phyloP scores from a whole-genome alignment of 2,888 invertebrate species.

The Andrena camellia region DNA sequence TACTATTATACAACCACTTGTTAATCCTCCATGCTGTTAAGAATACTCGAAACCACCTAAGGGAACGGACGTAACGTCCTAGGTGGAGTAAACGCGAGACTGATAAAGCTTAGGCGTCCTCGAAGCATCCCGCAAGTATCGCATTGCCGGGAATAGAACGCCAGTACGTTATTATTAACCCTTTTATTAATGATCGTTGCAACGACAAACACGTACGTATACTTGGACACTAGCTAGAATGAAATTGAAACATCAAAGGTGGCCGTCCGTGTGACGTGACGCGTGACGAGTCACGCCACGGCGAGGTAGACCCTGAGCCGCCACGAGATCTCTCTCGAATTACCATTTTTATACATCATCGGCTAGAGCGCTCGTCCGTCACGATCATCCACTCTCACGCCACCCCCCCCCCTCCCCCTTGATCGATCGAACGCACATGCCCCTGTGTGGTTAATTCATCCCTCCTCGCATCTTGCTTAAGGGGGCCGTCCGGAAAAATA shows the following conservation, averaged over 20 bases:
- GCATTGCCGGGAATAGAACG: slow-evolving; percentile 29
- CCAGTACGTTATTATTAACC: slow-evolving; percentile 26
- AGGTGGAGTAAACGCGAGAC: slow-evolving; percentile 1
- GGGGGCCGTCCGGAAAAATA: too few relatives aligned
- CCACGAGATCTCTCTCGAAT: not conserved
- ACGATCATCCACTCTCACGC: not conserved
- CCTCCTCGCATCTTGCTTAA: not conserved
- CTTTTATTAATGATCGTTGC: slow-evolving; percentile 42
- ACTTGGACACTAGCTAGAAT: not conserved
- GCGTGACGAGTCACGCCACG: not conserved
- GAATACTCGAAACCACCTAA: too few relatives aligned
- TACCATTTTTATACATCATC: not conserved
- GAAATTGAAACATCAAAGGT: not conserved
- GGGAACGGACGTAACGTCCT: not conserved
- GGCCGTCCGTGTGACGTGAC: not conserved
- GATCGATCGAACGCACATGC: slow-evolving; percentile 34
- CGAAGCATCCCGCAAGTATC: slow-evolving; percentile 32
- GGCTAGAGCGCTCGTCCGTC: slow-evolving; percentile 16
- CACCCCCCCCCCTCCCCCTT: not conserved
- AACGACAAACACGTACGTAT: not conserved
- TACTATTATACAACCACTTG: too few relatives aligned
- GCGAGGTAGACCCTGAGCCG: not conserved
- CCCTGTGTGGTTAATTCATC: not conserved
- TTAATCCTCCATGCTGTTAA: too few relatives aligned
- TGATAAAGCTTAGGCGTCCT: not conserved